A percentile compares a stretch with the other conserved stretches of the same genome.
These are phyloP conservation scores for Troilus luridus DNA, from an alignment of 2,888 invertebrate genomes.

Conservation along the genomic window DNA sequence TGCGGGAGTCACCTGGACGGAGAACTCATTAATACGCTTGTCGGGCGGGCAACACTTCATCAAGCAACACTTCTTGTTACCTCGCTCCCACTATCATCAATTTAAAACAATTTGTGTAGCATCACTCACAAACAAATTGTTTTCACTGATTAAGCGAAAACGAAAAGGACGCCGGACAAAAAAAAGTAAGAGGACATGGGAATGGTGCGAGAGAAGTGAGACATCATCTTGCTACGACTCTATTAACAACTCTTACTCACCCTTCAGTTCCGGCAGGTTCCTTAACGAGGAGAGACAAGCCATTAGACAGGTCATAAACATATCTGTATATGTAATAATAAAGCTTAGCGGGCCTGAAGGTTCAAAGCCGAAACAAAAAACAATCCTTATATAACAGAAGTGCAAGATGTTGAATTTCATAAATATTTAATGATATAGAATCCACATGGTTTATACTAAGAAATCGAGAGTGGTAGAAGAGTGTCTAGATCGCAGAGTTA, in stretches of 20 bases:
- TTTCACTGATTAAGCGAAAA: slow-evolving; percentile 48
- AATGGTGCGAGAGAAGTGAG: slow-evolving; percentile 1
- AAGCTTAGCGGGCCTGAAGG: no score
- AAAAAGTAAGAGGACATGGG: not conserved
- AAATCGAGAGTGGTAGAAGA: no score
- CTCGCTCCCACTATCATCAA: slow-evolving; percentile 7
- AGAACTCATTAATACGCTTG: slow-evolving; percentile 40
- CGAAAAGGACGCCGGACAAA: slow-evolving; percentile 9
- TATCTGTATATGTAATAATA: not conserved
- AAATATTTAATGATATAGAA: no score
- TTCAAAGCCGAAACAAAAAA: not conserved
- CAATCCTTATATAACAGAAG: not conserved
- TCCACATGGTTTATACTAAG: no score
- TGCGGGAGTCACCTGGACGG: not conserved
- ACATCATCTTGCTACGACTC: not conserved
- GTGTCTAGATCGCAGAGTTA: no score
- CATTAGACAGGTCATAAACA: not conserved
- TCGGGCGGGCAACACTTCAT: slow-evolving; percentile 17
- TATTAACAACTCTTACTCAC: slow-evolving; percentile 11
- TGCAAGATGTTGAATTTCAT: no score
- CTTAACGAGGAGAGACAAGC: not conserved
- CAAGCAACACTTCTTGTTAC: slow-evolving; percentile 21
- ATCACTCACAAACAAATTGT: slow-evolving; percentile 48
- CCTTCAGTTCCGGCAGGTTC: not conserved
- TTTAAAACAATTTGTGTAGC: slow-evolving; percentile 49